Base-by-base conservation (phyloP, 2,113 vertebrate genomes). In the Sturnus vulgaris region DNA sequence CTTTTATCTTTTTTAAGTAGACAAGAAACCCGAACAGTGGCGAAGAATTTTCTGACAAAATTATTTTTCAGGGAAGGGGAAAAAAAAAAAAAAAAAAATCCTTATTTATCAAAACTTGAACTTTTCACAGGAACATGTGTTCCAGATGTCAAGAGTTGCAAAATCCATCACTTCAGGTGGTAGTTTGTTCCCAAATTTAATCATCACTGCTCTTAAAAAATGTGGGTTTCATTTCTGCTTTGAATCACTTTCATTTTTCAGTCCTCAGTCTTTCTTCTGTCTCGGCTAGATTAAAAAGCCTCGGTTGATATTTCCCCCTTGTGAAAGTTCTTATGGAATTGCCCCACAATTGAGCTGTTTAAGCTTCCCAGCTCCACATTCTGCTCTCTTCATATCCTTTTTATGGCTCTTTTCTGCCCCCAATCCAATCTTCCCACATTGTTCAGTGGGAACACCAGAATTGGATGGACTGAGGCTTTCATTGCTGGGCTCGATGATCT, bases 191-290 rank as follows among this genome's bases (percentile, higher is more conserved):
- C 91, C 88, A 93, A 96, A 94, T 97, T 95, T 97, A 97, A 97
- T 96, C 95, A 96, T 94, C 96, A 86, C 72, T 84, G 77, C 88
- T 60, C 82, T 96, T 96, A 96, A 96, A 97, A 97, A 95, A 95
- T 94, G 94, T 93, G 88, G 52, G 94, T 95, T 97, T 97, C 96
- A 96, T 96, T 97, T 90, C 94, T 94, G 92, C 80, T 95, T 96
- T 92, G 92, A 96, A 97, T 97, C 92, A 68, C 94, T 95, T 96
- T 77, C 91, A 97, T 97, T 96, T 97, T 97, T 97, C 96, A 96
- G 94, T 56, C 69, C 83, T 92, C 91, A 95, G 92, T 94, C 92
- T 97, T 94, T 93, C 94, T 88, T 95, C 94, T 96, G 94, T 86
- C 94, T 96, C 20, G 37, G 72, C 40, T 68, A 97, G 95, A 96